Evolutionary conservation across 2,888 invertebrate genomes (phyloP).

Genomic region (Drosophila paramelanica): DNA sequence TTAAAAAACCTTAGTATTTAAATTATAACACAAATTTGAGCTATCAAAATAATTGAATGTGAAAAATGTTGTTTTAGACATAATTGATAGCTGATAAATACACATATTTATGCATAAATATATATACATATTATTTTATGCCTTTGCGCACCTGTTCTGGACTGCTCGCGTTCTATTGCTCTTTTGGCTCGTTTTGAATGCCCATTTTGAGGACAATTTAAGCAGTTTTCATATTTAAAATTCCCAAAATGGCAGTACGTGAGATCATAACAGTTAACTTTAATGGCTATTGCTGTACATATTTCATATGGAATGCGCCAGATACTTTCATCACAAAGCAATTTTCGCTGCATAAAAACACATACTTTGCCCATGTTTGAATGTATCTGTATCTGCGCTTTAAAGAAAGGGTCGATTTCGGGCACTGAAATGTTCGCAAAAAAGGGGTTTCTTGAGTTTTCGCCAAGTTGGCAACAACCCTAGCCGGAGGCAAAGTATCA

Average conservation of each 20-base stretch:
- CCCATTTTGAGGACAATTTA: slow-evolving; percentile 76
- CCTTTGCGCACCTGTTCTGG: slow-evolving; percentile 22
- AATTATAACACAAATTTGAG: too few species aligned
- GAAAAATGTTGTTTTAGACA: background rate
- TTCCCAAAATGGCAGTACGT: slow-evolving; percentile 82
- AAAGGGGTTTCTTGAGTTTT: slow-evolving; percentile 51
- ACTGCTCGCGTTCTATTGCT: slow-evolving; percentile 24
- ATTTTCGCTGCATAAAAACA: slow-evolving; percentile 61
- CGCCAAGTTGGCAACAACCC: slow-evolving; percentile 55
- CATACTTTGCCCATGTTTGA: background rate
- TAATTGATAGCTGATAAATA: background rate
- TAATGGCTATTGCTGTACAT: slow-evolving; percentile 67
- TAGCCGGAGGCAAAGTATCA: slow-evolving; percentile 47
- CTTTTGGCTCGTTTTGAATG: slow-evolving; percentile 45
- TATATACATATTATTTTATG: background rate
- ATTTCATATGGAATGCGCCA: slow-evolving; percentile 43
- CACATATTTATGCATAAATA: background rate
- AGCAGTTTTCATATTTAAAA: slow-evolving; percentile 78
- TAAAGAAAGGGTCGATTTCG: slow-evolving; percentile 45
- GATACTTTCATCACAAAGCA: slow-evolving; percentile 72
- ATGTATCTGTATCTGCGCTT: slow-evolving; percentile 40
- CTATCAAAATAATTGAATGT: too few species aligned
- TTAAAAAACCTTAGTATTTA: too few species aligned
- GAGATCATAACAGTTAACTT: slow-evolving; percentile 78
- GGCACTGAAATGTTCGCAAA: slow-evolving; percentile 3